Base-by-base conservation (phyloP, 2,797 vertebrate genomes). In the Myiothlypis coronata region DNA sequence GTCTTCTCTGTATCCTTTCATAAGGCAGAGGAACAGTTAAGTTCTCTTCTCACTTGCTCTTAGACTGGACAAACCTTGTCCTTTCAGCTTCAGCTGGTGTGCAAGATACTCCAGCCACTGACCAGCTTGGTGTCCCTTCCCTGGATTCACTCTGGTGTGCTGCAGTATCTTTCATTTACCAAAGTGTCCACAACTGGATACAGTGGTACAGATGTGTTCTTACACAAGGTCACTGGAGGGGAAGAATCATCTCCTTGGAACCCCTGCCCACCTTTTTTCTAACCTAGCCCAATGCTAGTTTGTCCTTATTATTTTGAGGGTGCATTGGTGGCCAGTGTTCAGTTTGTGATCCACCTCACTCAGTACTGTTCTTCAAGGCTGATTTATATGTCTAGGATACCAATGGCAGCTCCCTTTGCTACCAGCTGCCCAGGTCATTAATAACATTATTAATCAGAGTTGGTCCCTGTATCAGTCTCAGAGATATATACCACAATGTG, bases 141-240 rank as follows among this genome's bases (percentile, higher is more conserved):
- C 41, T 52, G 27, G 32, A 19, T 72, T 76, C 34, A 13, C 11
- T 64, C 28, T 27, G 11, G 13, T 49, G 28, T 76, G 46, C 30
- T 7, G 18, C 12, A 47, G 0, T 74, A n/a, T 39, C 18, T 90
- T 84, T 78, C 35, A 14, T n/a, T 26, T 56, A 49, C 41, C n/a
- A 35, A 27, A 65, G 26, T 28, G 14, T 65, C 47, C 37, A 57
- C 60, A 53, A 10, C 21, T 32, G n/a, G 44, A 20, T 52, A 17
- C 39, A 12, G 30, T 23, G 46, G 21, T 59, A 46, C 52, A n/a
- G 28, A 34, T 44, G 13, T 52, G 11, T 9, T 69, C 55, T 81
- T 76, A n/a, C 6, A 32, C 0, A 0, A 35, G 13, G 30, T 57
- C 20, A 52, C 20, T 35, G 37, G 14, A 65, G 34, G 11, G 26